Evolutionary conservation across 2,797 vertebrate genomes (phyloP).

Genomic region (Streptopelia turtur): DNA sequence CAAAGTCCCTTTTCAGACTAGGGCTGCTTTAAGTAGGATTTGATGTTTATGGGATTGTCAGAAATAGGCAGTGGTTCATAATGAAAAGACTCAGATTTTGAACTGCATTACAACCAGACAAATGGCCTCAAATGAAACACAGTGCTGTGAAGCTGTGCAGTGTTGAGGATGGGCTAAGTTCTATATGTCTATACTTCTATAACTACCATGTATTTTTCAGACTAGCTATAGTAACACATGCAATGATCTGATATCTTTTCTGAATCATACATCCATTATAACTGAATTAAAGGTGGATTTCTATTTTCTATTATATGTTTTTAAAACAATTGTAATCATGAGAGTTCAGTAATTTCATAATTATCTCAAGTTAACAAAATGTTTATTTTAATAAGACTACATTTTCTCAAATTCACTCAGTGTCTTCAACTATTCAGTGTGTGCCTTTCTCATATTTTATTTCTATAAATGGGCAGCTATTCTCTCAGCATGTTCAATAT

Average conservation of each 20-base stretch:
- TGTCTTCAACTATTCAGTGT: background rate
- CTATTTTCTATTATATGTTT: conserved; percentile 55
- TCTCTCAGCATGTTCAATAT: background rate
- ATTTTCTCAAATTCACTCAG: background rate
- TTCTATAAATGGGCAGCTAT: background rate
- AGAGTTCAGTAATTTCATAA: background rate
- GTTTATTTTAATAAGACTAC: conserved; percentile 23
- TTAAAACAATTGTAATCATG: background rate
- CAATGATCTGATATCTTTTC: conserved; percentile 33
- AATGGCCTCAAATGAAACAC: conserved; percentile 56
- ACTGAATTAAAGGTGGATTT: conserved; percentile 61
- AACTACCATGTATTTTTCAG: background rate
- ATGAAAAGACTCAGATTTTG: conserved; percentile 31
- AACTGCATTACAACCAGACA: background rate
- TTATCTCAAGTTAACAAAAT: background rate
- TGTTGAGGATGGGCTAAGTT: background rate
- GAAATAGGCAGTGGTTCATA: background rate
- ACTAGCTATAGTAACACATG: background rate
- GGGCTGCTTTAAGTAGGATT: background rate
- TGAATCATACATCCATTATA: conserved; percentile 36
- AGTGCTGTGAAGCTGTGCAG: conserved; percentile 27
- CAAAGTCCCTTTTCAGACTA: background rate
- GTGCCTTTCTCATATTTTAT: background rate
- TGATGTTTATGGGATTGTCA: conserved; percentile 7
- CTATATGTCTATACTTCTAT: background rate